Percentiles rank a stretch among this genome's conserved stretches.
phyloP scores from a whole-genome alignment of 2,888 invertebrate species.

The Zygogramma bicolorata region DNA sequence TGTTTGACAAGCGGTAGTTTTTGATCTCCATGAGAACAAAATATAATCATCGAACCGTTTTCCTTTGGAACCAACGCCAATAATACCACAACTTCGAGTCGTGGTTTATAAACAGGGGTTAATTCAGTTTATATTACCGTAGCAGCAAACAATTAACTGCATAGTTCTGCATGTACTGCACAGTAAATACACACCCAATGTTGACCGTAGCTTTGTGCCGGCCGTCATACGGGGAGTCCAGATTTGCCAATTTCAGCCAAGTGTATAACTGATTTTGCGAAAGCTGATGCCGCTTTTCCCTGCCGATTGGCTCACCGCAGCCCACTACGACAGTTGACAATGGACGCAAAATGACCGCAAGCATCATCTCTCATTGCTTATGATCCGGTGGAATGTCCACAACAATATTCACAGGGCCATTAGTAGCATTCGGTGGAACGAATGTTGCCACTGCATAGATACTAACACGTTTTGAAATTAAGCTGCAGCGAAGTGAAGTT shows the following conservation, averaged over 20 bases:
- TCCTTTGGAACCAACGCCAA: not conserved
- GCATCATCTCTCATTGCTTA: slow-evolving; percentile 49
- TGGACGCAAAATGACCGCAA: slow-evolving; percentile 49
- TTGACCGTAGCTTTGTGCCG: slow-evolving; percentile 47
- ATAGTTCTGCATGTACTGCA: slow-evolving; percentile 59
- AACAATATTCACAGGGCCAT: slow-evolving; percentile 31
- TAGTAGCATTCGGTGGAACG: slow-evolving; percentile 25
- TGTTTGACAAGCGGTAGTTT: too few relatives aligned
- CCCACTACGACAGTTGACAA: slow-evolving; percentile 53
- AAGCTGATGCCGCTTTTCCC: slow-evolving; percentile 48
- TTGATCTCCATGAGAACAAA: too few relatives aligned
- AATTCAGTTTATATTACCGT: slow-evolving; percentile 62
- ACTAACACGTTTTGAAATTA: too few relatives aligned
- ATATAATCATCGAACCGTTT: not conserved
- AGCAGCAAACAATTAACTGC: slow-evolving; percentile 64
- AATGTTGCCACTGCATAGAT: not conserved
- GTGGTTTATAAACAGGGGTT: slow-evolving; percentile 60
- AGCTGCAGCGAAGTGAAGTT: too few relatives aligned
- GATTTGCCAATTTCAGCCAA: slow-evolving; percentile 48
- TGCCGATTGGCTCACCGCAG: slow-evolving; percentile 50
- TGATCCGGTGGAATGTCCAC: slow-evolving; percentile 30
- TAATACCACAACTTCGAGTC: slow-evolving; percentile 53
- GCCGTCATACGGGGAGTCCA: slow-evolving; percentile 47
- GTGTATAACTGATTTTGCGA: slow-evolving; percentile 53
- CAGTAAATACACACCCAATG: slow-evolving; percentile 52